Conservation (phyloP, 1,140 invertebrate genomes). For the Cyrtorhinus lividipennis region DNA sequence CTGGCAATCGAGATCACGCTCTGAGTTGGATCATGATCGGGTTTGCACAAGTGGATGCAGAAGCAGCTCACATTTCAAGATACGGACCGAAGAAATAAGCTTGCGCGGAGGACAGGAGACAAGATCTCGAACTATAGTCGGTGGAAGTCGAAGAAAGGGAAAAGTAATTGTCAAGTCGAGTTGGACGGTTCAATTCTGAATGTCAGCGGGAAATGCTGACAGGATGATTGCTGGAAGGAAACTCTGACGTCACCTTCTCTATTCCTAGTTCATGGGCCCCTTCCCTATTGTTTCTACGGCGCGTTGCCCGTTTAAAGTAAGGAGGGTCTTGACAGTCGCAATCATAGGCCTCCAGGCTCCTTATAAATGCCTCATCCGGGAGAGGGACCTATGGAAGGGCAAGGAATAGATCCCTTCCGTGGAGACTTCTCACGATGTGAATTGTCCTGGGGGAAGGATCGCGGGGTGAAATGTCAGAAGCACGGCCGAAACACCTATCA, state of each 20-base stretch:
- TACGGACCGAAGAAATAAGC: no score
- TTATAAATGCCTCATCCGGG: background rate
- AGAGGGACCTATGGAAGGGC: background rate
- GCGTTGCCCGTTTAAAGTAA: background rate
- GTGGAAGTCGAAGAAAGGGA: no score
- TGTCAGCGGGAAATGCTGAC: constrained; percentile 5
- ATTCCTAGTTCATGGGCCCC: background rate
- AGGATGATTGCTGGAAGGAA: constrained; percentile 7
- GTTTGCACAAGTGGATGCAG: no score
- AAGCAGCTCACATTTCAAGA: no score
- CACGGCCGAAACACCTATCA: no score
- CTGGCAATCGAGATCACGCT: no score
- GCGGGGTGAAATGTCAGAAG: no score
- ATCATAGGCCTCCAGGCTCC: background rate
- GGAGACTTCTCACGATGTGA: no score
- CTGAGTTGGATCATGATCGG: no score
- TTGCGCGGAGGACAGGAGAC: background rate
- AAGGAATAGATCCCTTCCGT: no score
- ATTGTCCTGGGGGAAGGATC: no score
- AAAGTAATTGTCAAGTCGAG: background rate
- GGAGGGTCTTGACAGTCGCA: background rate
- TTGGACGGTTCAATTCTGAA: background rate
- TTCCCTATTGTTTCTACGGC: background rate
- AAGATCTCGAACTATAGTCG: background rate
- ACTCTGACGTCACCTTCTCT: constrained; percentile 2